Conservation (phyloP, 53 echinoderm and acorn worm genomes). For the Zoroaster sp. region DNA sequence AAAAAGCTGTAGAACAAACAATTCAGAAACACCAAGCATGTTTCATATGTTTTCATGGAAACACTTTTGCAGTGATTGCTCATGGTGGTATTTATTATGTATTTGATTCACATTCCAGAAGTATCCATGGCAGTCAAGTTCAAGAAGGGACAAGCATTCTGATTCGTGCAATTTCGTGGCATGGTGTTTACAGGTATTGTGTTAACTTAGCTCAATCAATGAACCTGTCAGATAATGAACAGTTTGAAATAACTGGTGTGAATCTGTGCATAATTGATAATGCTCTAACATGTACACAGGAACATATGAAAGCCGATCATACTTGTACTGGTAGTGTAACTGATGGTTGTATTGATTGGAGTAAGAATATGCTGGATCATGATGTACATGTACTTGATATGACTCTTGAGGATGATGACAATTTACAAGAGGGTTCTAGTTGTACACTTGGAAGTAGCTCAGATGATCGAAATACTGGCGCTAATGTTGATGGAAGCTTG, state of each 20-base stretch:
- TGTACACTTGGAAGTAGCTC: too few relatives aligned
- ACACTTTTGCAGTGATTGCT: slow-evolving; percentile 8
- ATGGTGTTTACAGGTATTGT: not conserved
- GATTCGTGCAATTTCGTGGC: not conserved
- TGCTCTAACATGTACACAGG: too few relatives aligned
- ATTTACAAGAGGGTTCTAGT: too few relatives aligned
- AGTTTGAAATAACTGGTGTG: not conserved
- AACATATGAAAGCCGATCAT: not conserved
- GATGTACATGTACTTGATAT: not conserved
- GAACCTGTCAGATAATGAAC: not conserved
- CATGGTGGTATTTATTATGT: not conserved
- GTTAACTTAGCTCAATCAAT: not conserved
- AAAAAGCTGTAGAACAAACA: not conserved
- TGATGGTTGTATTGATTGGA: not conserved
- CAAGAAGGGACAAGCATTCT: not conserved
- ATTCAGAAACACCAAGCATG: not conserved
- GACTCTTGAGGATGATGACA: too few relatives aligned
- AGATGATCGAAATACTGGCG: too few relatives aligned
- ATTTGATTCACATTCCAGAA: slow-evolving; percentile 4
- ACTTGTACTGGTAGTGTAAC: not conserved
- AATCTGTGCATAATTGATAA: not conserved
- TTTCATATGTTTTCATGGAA: not conserved
- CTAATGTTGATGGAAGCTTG: too few relatives aligned
- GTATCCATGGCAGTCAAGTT: not conserved
- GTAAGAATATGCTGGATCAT: not conserved